Evolutionary conservation across 2,113 vertebrate species (phyloP).

Genomic region (Corydoras sp.): DNA sequence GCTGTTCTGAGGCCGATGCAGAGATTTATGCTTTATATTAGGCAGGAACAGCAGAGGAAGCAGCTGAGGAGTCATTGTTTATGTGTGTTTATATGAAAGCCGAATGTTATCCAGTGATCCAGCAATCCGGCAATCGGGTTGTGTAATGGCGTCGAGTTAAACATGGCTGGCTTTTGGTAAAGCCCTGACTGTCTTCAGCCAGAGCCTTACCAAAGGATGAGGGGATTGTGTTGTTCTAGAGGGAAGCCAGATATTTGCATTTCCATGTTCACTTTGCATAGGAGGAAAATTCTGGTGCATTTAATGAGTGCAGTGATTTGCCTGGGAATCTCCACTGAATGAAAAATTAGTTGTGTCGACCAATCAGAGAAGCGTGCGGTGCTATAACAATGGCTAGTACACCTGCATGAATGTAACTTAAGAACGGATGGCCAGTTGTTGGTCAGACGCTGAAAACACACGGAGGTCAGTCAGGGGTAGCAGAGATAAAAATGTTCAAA

Average conservation of each 20-base stretch:
- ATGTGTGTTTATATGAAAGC: conserved; percentile 32
- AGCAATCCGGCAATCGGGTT: conserved; percentile 10
- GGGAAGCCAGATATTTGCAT: conserved; percentile 6
- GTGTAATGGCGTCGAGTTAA: conserved; percentile 12
- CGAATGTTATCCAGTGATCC: conserved; percentile 19
- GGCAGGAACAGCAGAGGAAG: conserved; percentile 18
- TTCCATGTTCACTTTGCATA: conserved; percentile 20
- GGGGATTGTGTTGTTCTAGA: conserved; percentile 10
- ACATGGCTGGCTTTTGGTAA: conserved; percentile 9
- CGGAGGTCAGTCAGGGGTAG: no score
- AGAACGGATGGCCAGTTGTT: no score
- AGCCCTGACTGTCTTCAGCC: not conserved
- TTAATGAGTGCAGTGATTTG: conserved; percentile 2
- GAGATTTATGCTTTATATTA: conserved; percentile 23
- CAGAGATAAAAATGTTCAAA: no score
- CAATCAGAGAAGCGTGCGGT: no score
- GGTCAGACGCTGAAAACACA: no score
- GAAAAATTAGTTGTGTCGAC: no score
- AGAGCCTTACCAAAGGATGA: conserved; percentile 4
- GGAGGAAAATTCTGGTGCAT: conserved; percentile 4
- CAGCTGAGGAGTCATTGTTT: conserved; percentile 19
- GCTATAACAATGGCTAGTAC: no score
- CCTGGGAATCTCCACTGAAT: no score
- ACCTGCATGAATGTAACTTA: no score
- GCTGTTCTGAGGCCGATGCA: conserved; percentile 25